These are phyloP conservation scores for Dolichallabes microphthalmus DNA, from an alignment of 2,113 vertebrate genomes.

Conservation along the genomic window DNA sequence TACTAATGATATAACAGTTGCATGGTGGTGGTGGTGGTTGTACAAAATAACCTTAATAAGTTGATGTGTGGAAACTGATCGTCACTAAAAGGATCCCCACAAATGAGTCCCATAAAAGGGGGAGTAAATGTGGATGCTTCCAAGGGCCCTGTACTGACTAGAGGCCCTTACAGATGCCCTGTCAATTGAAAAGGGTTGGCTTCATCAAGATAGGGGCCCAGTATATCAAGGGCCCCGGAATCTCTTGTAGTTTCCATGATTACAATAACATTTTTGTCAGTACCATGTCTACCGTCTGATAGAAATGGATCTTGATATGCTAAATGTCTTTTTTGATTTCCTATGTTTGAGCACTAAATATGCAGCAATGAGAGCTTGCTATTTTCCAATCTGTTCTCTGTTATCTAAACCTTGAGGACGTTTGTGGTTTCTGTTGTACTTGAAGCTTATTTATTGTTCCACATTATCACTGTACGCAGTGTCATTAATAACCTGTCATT, in stretches of 20 bases:
- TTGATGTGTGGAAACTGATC: background rate
- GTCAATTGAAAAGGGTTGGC: too few species aligned
- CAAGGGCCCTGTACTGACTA: too few species aligned
- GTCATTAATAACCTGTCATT: background rate
- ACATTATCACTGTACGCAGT: background rate
- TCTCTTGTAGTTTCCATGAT: background rate
- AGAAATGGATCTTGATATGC: background rate
- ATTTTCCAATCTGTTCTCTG: background rate
- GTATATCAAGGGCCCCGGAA: too few species aligned
- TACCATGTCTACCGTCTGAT: background rate
- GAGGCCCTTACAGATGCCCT: too few species aligned
- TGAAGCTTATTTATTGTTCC: conserved; percentile 3
- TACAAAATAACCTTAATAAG: background rate
- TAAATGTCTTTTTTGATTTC: background rate
- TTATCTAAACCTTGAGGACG: background rate
- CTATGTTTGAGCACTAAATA: background rate
- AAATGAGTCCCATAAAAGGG: too few species aligned
- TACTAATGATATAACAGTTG: background rate
- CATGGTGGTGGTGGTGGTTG: background rate
- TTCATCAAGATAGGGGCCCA: too few species aligned
- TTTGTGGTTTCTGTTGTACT: background rate
- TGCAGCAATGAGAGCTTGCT: background rate
- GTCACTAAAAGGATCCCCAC: background rate
- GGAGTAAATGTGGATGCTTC: too few species aligned
- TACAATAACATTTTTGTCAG: background rate